Conservation (phyloP, 2,113 vertebrate genomes). For the Engystomops pustulosus region DNA sequence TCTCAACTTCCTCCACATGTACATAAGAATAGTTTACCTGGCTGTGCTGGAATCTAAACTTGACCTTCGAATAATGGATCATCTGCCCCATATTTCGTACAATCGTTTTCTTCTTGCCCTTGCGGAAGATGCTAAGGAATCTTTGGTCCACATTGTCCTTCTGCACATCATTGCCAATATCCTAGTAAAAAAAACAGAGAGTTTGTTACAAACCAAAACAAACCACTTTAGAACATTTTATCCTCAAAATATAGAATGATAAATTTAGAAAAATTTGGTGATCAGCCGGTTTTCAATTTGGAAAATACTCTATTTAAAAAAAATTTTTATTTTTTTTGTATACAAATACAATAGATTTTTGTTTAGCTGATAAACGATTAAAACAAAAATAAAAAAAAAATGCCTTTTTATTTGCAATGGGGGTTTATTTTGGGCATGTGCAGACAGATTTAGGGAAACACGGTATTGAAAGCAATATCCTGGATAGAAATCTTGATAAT, state of each 20-base stretch:
- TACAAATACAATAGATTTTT: too few species aligned
- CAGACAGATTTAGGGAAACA: not conserved
- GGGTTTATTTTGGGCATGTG: not conserved
- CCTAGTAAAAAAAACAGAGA: constrained; percentile 61
- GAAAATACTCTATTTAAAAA: too few species aligned
- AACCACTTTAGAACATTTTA: not conserved
- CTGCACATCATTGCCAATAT: constrained; percentile 68
- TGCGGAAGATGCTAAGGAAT: constrained; percentile 73
- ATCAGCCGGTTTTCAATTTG: too few species aligned
- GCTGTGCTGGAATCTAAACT: constrained; percentile 88
- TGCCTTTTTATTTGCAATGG: not conserved
- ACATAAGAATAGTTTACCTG: too few species aligned
- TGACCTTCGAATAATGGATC: constrained; percentile 93
- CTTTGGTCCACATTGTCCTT: constrained; percentile 83
- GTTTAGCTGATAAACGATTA: too few species aligned
- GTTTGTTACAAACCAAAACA: not conserved
- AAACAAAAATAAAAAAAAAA: not conserved
- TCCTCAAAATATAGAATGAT: too few species aligned
- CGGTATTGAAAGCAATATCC: constrained; percentile 16
- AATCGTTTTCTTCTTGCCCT: constrained; percentile 65
- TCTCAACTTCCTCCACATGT: too few species aligned
- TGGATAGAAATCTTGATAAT: constrained; percentile 12
- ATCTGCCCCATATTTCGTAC: constrained; percentile 90
- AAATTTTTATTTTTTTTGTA: too few species aligned
- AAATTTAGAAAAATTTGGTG: too few species aligned